A percentile compares a stretch with the other conserved stretches of the same genome.
These are phyloP conservation scores for Pecten maximus DNA, from an alignment of 2,888 invertebrate species.

Conservation along the genomic window DNA sequence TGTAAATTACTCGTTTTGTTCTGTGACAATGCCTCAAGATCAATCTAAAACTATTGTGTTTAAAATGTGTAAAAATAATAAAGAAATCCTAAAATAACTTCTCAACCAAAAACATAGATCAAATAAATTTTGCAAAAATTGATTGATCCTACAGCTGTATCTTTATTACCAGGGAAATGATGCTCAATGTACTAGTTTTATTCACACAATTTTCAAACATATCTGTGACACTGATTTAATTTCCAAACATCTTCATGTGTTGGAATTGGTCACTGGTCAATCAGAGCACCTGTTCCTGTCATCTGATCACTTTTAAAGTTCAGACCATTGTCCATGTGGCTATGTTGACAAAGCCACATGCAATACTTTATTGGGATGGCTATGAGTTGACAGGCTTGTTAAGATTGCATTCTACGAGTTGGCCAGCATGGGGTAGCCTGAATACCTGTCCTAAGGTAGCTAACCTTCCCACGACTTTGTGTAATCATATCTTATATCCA, in stretches of 20 bases:
- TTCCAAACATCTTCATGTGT: neutral
- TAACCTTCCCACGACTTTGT: neutral
- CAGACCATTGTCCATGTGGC: neutral
- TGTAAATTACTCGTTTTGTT: too few relatives aligned
- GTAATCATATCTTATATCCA: constrained; percentile 9
- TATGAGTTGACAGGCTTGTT: neutral
- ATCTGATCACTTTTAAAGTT: neutral
- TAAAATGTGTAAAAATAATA: too few relatives aligned
- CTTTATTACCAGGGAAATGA: neutral
- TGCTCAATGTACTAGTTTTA: neutral
- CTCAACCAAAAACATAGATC: too few relatives aligned
- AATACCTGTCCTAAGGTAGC: constrained; percentile 4
- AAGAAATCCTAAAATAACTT: too few relatives aligned
- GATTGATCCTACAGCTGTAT: too few relatives aligned
- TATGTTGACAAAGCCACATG: neutral
- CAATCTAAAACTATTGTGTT: too few relatives aligned
- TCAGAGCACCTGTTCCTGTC: constrained; percentile 8
- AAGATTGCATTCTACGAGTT: neutral
- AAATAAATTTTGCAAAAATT: too few relatives aligned
- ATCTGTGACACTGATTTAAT: neutral
- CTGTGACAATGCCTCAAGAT: too few relatives aligned
- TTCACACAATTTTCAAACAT: neutral
- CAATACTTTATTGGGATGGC: neutral
- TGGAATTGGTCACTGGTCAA: constrained; percentile 9
- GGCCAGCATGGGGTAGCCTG: neutral